Evolutionary conservation across 1,140 invertebrate species (phyloP).

Genomic region (Batillaria attramentaria): DNA sequence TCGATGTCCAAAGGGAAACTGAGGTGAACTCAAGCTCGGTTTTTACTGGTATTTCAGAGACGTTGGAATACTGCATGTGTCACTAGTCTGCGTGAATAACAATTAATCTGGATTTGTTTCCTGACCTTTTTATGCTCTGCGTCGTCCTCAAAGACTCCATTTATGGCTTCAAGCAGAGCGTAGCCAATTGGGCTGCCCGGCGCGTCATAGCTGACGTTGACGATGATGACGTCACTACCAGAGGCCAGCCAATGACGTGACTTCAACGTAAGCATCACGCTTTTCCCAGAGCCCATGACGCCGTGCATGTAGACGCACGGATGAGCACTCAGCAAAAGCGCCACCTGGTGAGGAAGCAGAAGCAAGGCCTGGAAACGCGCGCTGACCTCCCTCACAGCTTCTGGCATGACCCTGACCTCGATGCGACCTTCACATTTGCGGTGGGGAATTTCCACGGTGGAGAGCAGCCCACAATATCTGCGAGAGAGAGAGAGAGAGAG

Average conservation of each 20-base stretch:
- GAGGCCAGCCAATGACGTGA: constrained; percentile 5
- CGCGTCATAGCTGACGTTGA: constrained; percentile 24
- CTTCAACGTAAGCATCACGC: constrained; percentile 15
- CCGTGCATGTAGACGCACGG: constrained; percentile 8
- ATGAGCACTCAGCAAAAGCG: not conserved
- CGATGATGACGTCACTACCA: constrained; percentile 14
- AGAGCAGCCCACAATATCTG: constrained; percentile 19
- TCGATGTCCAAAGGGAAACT: too few species aligned
- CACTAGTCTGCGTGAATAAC: too few species aligned
- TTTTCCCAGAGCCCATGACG: constrained; percentile 17
- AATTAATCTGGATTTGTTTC: too few species aligned
- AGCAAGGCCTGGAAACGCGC: constrained; percentile 6
- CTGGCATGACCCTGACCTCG: constrained; percentile 18
- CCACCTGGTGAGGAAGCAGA: not conserved
- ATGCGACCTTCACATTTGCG: not conserved
- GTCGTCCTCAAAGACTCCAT: not conserved
- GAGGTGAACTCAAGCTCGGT: too few species aligned
- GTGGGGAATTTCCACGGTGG: constrained; percentile 22
- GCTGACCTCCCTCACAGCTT: constrained; percentile 21
- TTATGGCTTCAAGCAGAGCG: not conserved
- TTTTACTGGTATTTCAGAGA: too few species aligned
- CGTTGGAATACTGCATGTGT: too few species aligned
- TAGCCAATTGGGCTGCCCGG: constrained; percentile 7
- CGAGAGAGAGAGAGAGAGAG: not conserved
- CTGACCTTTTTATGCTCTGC: not conserved